Base-by-base conservation (phyloP, 2,888 invertebrate genomes). In the Petrolisthes manimaculis region DNA sequence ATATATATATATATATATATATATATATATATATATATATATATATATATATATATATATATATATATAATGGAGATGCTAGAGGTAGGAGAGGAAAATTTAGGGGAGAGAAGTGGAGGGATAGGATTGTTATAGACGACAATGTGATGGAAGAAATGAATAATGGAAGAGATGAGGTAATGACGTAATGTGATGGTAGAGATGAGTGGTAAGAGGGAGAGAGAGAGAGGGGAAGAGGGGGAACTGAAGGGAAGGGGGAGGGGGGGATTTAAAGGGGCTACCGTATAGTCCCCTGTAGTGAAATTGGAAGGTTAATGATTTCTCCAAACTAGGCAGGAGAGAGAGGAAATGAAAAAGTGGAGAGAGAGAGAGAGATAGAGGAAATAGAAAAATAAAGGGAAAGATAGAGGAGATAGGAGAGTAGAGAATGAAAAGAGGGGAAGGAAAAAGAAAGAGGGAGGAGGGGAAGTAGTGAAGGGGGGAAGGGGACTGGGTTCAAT, bases 201-300 rank as follows among this genome's bases (percentile, higher is more conserved):
- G 37, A 67, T 18, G 67, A 67, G 67, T 12, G 14, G 78, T 53
- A 37, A 54, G 12, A 67, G 67, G 54, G 54, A 67, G 24, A 14
- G 69, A 67, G 69, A 67, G 82, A 67, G 82, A 67, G 37, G 24
- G 82, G 37, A 51, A 67, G 69, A 67, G 67, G 14, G 82, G 37
- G 37, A 67, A 67, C 24, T 24, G 37, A 51, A 67, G 69, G 69
- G 37, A 51, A 67, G 69, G 14, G 82, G 37, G 69, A 61, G 82
- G 24, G 37, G 37, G 82, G 67, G 69, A 67, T 24, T 67, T 24
- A 67, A 37, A 82, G 82, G 67, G 67, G 67, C 14, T n/a, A n/a
- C n/a, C n/a, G n/a, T n/a, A 2, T 51, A 78, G 5, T 14, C 4
- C 24, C 12, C 2, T 14, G 21, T 37, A 0, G 4, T 21, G 5